A percentile compares a stretch with the other conserved stretches of the same genome.
phyloP scores from a whole-genome alignment of 2,797 vertebrate species.

The Helicolenus hilgendorfi region DNA sequence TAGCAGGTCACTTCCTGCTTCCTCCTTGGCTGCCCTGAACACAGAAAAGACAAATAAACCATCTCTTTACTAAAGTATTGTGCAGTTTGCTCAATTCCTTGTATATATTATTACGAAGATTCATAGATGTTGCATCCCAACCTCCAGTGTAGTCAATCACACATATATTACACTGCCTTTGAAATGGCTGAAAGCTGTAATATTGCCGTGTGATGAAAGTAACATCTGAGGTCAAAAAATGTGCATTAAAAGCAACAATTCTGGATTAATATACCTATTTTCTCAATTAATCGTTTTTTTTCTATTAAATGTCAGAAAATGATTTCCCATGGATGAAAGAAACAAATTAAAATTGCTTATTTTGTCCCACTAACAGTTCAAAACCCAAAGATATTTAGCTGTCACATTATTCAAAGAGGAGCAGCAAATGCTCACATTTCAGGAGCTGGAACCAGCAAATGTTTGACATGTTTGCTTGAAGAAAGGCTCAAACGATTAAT shows the following conservation, averaged over 20 bases:
- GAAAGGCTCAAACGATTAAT: background rate
- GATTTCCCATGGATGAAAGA: background rate
- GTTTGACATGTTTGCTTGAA: background rate
- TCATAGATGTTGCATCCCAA: background rate
- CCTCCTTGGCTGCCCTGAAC: background rate
- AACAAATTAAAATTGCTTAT: background rate
- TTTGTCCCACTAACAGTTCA: background rate
- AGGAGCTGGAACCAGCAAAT: background rate
- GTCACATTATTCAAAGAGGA: background rate
- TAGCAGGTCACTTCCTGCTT: background rate
- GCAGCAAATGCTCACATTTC: no score
- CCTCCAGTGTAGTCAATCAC: background rate
- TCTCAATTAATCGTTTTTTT: background rate
- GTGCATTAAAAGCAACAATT: background rate
- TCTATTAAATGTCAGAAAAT: background rate
- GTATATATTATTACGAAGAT: background rate
- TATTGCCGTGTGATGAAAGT: background rate
- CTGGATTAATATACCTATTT: background rate
- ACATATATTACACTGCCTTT: accelerated
- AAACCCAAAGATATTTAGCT: background rate
- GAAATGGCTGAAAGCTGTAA: background rate
- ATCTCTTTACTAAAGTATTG: background rate
- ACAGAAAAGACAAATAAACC: background rate
- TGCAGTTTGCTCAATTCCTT: background rate
- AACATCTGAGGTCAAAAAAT: background rate